These are phyloP conservation scores for Sebastes baramenuke DNA, from an alignment of 2,797 vertebrate species.

Conservation along the genomic window DNA sequence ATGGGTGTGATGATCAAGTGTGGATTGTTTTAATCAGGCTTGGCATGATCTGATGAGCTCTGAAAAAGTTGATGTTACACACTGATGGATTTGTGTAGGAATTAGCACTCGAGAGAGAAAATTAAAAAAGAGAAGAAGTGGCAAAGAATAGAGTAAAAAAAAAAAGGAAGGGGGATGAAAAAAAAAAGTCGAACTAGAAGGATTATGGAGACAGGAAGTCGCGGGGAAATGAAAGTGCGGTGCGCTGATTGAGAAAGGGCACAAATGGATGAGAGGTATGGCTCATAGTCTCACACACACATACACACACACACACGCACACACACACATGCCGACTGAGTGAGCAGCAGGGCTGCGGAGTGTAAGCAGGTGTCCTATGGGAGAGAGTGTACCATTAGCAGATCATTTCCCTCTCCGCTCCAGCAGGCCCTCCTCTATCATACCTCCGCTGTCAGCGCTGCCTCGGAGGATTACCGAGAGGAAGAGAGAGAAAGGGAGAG, in stretches of 20 bases:
- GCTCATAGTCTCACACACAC: neutral
- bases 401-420: constrained; percentile 79
- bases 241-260: constrained; percentile 27
- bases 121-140: constrained; percentile 10
- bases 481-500: constrained; percentile 42
- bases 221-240: constrained; percentile 11
- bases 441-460: constrained; percentile 76
- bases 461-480: constrained; percentile 70
- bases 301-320: neutral
- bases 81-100: constrained; percentile 13
- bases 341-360: constrained; percentile 72
- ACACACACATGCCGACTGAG: constrained; percentile 35
- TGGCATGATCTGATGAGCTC: constrained; percentile 54
- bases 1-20: constrained; percentile 60
- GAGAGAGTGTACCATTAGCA: constrained; percentile 80
- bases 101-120: constrained; percentile 4
- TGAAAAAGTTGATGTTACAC: constrained; percentile 42
- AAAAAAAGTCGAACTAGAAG: neutral
- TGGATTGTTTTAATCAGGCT: constrained; percentile 64
- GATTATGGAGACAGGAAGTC: constrained; percentile 3
- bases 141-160: neutral
- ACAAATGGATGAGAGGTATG: constrained; percentile 14
- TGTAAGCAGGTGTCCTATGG: constrained; percentile 79
- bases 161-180: neutral
- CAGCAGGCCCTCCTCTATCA: constrained; percentile 75